Evolutionary conservation across 2,888 invertebrate genomes (phyloP), one percentile per base, ranked within the genome.

Genomic region (Cataglyphis rosenhaueri): DNA sequence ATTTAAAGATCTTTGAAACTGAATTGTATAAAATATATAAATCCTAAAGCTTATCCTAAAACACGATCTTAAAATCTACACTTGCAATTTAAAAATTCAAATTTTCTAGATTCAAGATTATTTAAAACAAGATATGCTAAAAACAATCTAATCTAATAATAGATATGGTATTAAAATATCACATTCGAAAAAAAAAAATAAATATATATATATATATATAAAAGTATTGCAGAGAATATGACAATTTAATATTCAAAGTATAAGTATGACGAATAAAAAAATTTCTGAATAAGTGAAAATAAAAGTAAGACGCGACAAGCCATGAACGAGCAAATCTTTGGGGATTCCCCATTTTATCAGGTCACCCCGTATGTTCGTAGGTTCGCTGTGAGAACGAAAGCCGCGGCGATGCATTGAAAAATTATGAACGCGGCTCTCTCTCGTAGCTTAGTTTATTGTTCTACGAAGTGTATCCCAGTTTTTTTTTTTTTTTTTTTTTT

Each of bases 381-480:
- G 41, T 18, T 70, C 38, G 32, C 32, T 57, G 57, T 78, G 78
- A 78, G 78, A 78, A 78, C 70, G 70, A 8, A 57, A 41, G 55
- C 38, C 68, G 32, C 70, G 70, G 32, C 57, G 70, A 41, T 70
- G 70, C 78, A 78, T 78, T 70, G 78, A 79, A 79, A 71, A 79
- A 71, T 79, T 79, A 79, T 79, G 73, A 79, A 79, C 71, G 32
- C 32, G 38, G 18, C n/a, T n/a, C 78, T 35, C 59, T 76, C 78
- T 66, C 57, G 38, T 8, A 32, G 74, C 78, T 79, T 44, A 71
- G 78, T 79, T 79, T 79, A 79, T 79, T 79, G 78, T 79, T 79
- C 78, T 59, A 79, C 78, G 57, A 79, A 71, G 59, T 70, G 71
- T 79, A 79, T 79, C 71, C 71, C 41, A 59, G 66, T 32, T 32